Evolutionary conservation across 2,797 vertebrate genomes (phyloP).

Genomic region (Mormyrops boulengeri): DNA sequence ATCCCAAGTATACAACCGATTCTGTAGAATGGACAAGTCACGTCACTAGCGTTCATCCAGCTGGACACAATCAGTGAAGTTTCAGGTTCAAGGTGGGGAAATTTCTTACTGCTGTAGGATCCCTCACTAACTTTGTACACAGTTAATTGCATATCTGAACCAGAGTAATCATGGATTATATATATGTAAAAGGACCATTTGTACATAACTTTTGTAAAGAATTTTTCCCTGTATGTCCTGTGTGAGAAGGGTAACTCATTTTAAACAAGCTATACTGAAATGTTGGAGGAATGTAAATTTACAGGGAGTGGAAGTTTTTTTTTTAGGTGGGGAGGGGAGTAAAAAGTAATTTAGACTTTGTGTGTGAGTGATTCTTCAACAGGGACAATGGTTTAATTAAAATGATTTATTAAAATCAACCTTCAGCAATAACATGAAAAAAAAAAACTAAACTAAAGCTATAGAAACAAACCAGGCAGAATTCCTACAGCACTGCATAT

Average conservation of each 20-base stretch:
- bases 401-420: constrained; percentile 4
- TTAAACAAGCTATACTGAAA: constrained; percentile 61
- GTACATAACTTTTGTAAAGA: constrained; percentile 43
- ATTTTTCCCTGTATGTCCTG: constrained; percentile 32
- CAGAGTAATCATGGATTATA: constrained; percentile 1
- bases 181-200: constrained; percentile 22
- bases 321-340: constrained; percentile 19
- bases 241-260: constrained; percentile 22
- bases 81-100: background rate
- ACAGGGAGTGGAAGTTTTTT: constrained; percentile 51
- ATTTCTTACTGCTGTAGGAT: background rate
- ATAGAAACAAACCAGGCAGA: background rate
- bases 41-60: background rate
- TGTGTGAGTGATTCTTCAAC: constrained; percentile 8
- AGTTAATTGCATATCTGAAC: constrained; percentile 9
- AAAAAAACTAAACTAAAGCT: background rate
- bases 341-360: constrained; percentile 46
- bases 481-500: background rate
- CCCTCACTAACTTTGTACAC: background rate
- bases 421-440: background rate
- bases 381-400: background rate
- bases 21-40: background rate
- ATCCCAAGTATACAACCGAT: background rate
- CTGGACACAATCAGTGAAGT: constrained; percentile 1
- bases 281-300: constrained; percentile 62